Evolutionary conservation across 2,888 invertebrate genomes (phyloP).

Genomic region (Caenorhabditis angaria): DNA sequence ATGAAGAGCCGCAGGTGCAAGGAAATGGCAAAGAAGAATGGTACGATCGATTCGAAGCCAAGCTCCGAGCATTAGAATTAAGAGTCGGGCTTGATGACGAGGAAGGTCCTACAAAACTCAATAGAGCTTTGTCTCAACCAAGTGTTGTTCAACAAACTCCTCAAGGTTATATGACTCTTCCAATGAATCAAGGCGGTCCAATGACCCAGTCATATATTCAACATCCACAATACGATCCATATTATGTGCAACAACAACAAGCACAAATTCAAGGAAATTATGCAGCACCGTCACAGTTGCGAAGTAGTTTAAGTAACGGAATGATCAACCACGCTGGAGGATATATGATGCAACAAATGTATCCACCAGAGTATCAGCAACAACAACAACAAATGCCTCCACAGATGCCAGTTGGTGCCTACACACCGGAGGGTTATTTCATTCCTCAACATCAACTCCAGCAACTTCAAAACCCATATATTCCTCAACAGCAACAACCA

Average conservation of each 20-base stretch:
- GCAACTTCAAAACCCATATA: neutral
- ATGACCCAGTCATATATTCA: slow-evolving; percentile 47
- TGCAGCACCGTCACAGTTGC: slow-evolving; percentile 44
- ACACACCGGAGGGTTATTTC: slow-evolving; percentile 42
- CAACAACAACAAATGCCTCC: slow-evolving; percentile 36
- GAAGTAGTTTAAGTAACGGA: slow-evolving; percentile 57
- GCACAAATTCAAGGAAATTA: slow-evolving; percentile 38
- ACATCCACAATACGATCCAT: slow-evolving; percentile 30
- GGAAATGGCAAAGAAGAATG: slow-evolving; percentile 31
- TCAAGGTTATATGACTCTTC: slow-evolving; percentile 38
- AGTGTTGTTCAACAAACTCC: slow-evolving; percentile 48
- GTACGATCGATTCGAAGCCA: slow-evolving; percentile 38
- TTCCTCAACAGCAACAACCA: slow-evolving; percentile 23
- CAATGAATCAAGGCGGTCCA: slow-evolving; percentile 39
- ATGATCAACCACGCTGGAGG: slow-evolving; percentile 53
- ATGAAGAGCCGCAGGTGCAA: slow-evolving; percentile 21
- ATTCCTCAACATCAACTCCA: slow-evolving; percentile 36
- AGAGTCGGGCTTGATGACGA: slow-evolving; percentile 22
- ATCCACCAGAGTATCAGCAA: slow-evolving; percentile 35
- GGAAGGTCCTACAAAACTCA: slow-evolving; percentile 28
- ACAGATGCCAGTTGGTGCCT: slow-evolving; percentile 40
- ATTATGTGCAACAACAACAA: slow-evolving; percentile 42
- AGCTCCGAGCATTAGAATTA: slow-evolving; percentile 27
- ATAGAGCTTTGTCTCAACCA: slow-evolving; percentile 53
- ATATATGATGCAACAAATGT: slow-evolving; percentile 36